Base-by-base conservation (phyloP, 2,888 invertebrate genomes). In the Odontothrips loti region DNA sequence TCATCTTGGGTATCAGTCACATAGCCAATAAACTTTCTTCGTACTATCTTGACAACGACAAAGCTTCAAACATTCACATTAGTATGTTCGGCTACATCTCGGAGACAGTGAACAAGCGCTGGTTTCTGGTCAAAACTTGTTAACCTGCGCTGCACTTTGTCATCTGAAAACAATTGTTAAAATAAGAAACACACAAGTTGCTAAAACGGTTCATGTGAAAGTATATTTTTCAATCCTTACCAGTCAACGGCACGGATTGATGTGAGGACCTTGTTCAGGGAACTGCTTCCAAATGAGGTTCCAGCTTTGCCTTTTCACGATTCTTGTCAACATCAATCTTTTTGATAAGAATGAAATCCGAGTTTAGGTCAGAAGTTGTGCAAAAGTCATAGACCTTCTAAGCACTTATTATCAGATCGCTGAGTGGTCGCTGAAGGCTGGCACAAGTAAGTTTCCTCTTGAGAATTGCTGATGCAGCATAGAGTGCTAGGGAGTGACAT, bases 401-500 rank as follows among this genome's bases (percentile, higher is more conserved):
- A 68, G 68, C 68, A 68, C 23, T 68, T 4, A 68, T 68, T 23
- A 68, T 68, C 23, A 23, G 68, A 11, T 68, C 23, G 68, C 23
- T 23, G 8, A 68, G 4, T 9, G 68, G 68, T 68, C 68, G 68
- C 23, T 68, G 68, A n/a, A 68, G 23, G 23, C 68, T 68, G 23
- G 68, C 68, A n/a, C 23, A 23, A 10, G 68, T 23, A n/a, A 68
- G n/a, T 23, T 68, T 68, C 11, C 68, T n/a, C 23, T 68, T 68
- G 68, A 68, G 4, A 68, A n/a, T 68, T 23, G 68, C 68, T 68
- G 68, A 68, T n/a, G 68, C 68, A 68, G 68, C 68, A 68, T 68
- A 63, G n/a, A 63, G 63, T 63, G 63, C 63, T 20, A 20, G 63
- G 10, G 63, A 63, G n/a, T 63, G 63, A n/a, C 63, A 63, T n/a